Evolutionary conservation across 1,140 invertebrate species (phyloP).

Genomic region (Amyelois transitella): DNA sequence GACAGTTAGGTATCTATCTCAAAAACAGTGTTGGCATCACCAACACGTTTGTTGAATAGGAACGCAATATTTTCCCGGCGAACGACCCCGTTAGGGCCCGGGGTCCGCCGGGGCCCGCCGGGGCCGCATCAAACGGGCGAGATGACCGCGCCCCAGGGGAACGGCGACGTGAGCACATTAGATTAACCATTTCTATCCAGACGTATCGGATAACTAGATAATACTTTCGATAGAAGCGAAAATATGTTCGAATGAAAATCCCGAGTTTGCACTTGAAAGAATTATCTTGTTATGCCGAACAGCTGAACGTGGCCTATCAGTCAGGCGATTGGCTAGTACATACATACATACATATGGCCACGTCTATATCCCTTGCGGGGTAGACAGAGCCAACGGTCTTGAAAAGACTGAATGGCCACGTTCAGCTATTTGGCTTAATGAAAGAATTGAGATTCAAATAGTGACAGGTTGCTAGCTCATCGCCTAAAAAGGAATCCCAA

Average conservation of each 20-base stretch:
- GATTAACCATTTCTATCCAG: neutral
- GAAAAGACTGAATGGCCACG: no score
- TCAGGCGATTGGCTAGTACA: no score
- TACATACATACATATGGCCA: no score
- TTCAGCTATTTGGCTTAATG: no score
- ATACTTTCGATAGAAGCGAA: neutral
- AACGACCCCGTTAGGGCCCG: neutral
- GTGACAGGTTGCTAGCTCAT: no score
- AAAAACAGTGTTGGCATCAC: neutral
- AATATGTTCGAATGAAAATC: neutral
- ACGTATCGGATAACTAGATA: neutral
- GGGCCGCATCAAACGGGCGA: neutral
- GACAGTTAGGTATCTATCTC: no score
- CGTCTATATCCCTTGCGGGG: no score
- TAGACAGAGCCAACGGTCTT: no score
- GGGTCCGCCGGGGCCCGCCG: neutral
- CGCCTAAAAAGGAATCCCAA: no score
- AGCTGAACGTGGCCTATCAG: no score
- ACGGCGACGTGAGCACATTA: neutral
- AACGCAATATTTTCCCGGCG: neutral
- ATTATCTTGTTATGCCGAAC: no score
- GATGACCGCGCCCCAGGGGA: neutral
- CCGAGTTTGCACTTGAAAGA: neutral
- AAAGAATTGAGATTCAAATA: no score
- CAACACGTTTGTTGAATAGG: neutral